A percentile compares a stretch with the other conserved stretches of the same genome.
phyloP scores from a whole-genome alignment of 2,113 vertebrate genomes.

The Salminus brasiliensis region DNA sequence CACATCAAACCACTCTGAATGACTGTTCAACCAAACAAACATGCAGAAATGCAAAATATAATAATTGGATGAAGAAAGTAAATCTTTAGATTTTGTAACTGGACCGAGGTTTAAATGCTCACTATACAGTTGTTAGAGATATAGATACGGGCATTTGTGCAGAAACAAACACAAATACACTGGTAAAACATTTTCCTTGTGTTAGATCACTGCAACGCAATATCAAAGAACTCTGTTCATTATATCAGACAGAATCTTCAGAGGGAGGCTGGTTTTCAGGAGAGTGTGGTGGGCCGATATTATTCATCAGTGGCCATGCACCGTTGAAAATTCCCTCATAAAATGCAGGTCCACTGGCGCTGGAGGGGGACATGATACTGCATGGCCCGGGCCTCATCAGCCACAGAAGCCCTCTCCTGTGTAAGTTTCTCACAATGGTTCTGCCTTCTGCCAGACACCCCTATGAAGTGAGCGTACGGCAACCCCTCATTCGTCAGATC shows the following conservation, averaged over 20 bases:
- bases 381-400: conserved; percentile 17
- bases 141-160: too few relatives aligned
- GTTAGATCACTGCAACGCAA: conserved; percentile 18
- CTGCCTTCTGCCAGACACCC: conserved; percentile 6
- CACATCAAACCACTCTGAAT: too few relatives aligned
- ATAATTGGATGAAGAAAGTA: too few relatives aligned
- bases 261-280: background rate
- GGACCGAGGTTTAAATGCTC: too few relatives aligned
- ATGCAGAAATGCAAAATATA: too few relatives aligned
- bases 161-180: background rate
- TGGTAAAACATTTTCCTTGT: background rate
- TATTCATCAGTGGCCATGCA: conserved; percentile 13
- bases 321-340: conserved; percentile 18
- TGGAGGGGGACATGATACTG: conserved; percentile 9
- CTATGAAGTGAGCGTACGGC: background rate
- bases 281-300: background rate
- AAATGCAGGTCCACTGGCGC: conserved; percentile 27
- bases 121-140: too few relatives aligned
- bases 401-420: background rate
- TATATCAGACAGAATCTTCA: conserved; percentile 16
- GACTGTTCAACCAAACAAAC: too few relatives aligned
- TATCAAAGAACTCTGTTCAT: background rate
- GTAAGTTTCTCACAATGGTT: conserved; percentile 13
- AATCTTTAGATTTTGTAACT: too few relatives aligned
- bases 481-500: conserved; percentile 24